Percentiles rank a stretch among this genome's conserved stretches.
Conservation (phyloP, 2,113 vertebrate species). For the Thinocorus orbignyianus region DNA sequence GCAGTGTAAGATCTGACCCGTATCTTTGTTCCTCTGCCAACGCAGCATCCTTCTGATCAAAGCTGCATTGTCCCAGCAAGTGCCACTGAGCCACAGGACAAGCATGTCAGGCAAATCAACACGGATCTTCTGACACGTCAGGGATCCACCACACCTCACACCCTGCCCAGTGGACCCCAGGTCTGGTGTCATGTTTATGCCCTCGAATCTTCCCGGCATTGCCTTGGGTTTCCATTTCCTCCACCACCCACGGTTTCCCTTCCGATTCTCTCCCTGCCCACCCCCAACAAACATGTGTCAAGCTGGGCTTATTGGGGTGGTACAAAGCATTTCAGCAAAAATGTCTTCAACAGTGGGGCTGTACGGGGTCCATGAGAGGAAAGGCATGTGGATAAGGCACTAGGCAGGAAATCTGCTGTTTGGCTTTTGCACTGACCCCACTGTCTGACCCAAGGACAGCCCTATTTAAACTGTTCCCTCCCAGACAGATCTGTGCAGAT, state of each 20-base stretch:
- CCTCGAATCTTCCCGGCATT: background rate
- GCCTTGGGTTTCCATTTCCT: slow-evolving; percentile 38
- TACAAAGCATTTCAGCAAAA: background rate
- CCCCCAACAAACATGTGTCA: background rate
- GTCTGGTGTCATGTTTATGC: background rate
- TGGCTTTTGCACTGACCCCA: background rate
- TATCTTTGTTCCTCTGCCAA: background rate
- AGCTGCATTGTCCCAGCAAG: background rate
- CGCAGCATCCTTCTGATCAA: background rate
- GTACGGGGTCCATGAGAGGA: background rate
- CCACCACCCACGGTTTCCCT: background rate
- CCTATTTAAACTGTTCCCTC: background rate
- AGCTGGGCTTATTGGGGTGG: background rate
- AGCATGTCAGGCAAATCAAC: background rate
- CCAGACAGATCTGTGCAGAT: background rate
- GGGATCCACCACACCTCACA: background rate
- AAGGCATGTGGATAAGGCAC: background rate
- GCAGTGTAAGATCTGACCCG: background rate
- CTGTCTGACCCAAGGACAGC: background rate
- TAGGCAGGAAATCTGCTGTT: slow-evolving; percentile 34
- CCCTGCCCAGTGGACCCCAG: background rate
- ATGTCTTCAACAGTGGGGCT: background rate
- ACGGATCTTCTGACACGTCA: fast-evolving
- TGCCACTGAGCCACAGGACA: fast-evolving
- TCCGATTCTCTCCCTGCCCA: background rate